Conservation (phyloP, 2,888 invertebrate species). For the Melipona beecheii region DNA sequence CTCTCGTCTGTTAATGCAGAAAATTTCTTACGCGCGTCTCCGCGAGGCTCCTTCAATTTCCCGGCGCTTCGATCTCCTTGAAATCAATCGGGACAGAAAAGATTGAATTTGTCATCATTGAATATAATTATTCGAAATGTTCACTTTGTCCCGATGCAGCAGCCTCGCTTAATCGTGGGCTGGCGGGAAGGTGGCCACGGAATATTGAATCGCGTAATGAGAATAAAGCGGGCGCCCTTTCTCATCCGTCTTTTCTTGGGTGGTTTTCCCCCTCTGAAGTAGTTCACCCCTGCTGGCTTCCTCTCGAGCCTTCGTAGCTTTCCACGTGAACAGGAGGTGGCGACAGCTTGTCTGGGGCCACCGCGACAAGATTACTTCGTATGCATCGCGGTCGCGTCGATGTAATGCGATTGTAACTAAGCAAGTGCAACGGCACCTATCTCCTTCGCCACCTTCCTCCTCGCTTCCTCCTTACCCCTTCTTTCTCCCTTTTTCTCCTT, state of each 20-base stretch:
- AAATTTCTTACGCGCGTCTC: not conserved
- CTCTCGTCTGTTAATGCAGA: not conserved
- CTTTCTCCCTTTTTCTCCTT: not conserved
- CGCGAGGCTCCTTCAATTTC: not conserved
- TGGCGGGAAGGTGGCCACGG: not conserved
- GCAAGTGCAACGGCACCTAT: slow-evolving; percentile 55
- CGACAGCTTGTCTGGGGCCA: slow-evolving; percentile 69
- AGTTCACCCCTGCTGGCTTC: not conserved
- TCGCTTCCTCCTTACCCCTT: slow-evolving; percentile 2
- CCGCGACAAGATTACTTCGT: slow-evolving; percentile 71
- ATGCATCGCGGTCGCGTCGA: slow-evolving; percentile 70
- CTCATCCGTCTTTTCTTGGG: not conserved
- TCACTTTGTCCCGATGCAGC: not conserved
- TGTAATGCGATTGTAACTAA: slow-evolving; percentile 67
- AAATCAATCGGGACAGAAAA: not conserved
- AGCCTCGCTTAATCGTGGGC: slow-evolving; percentile 25
- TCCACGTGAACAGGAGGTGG: slow-evolving; percentile 61
- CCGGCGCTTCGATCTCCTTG: not conserved
- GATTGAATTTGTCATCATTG: not conserved
- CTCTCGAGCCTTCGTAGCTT: not conserved
- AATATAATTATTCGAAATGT: not conserved
- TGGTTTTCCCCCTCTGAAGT: not conserved
- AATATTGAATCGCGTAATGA: slow-evolving; percentile 34
- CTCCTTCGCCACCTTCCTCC: not conserved
- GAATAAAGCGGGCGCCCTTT: slow-evolving; percentile 16